Evolutionary conservation across 2,113 vertebrate species (phyloP).

Genomic region (human (Homo sapiens)): DNA sequence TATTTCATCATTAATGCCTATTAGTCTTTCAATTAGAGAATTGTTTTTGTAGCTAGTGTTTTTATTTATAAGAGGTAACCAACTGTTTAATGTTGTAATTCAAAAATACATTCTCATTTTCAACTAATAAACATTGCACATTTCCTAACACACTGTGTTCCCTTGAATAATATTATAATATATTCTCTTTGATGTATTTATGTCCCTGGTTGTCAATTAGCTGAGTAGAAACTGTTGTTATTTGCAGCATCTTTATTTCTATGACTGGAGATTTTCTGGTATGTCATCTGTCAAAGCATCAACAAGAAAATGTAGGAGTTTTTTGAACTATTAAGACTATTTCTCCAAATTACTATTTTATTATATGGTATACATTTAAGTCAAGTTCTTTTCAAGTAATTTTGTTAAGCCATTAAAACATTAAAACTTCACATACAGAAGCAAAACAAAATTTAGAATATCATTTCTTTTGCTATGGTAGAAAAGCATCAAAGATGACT

Average conservation of each 20-base stretch:
- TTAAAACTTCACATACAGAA: constrained; percentile 65
- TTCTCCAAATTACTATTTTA: constrained; percentile 75
- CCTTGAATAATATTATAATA: constrained; percentile 59
- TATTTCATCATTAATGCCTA: neutral
- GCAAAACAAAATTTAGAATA: neutral
- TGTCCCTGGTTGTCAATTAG: constrained; percentile 81
- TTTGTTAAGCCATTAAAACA: constrained; percentile 68
- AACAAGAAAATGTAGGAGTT: constrained; percentile 6
- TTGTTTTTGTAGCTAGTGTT: neutral
- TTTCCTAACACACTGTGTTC: constrained; percentile 71
- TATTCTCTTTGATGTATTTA: constrained; percentile 72
- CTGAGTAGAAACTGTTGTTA: constrained; percentile 69
- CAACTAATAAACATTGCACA: constrained; percentile 32
- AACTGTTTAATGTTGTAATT: constrained; percentile 6
- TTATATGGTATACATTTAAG: constrained; percentile 70
- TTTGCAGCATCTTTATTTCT: constrained; percentile 62
- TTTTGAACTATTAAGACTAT: constrained; percentile 57
- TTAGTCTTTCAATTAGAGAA: neutral
- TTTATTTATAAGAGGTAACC: neutral
- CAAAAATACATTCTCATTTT: constrained; percentile 59
- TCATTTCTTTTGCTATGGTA: constrained; percentile 62
- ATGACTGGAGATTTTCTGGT: constrained; percentile 54
- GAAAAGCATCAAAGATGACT: neutral
- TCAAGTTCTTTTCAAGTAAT: constrained; percentile 59
- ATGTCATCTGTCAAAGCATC: constrained; percentile 72